Conservation (phyloP, 1,140 invertebrate species). For the Halictus rubicundus region DNA sequence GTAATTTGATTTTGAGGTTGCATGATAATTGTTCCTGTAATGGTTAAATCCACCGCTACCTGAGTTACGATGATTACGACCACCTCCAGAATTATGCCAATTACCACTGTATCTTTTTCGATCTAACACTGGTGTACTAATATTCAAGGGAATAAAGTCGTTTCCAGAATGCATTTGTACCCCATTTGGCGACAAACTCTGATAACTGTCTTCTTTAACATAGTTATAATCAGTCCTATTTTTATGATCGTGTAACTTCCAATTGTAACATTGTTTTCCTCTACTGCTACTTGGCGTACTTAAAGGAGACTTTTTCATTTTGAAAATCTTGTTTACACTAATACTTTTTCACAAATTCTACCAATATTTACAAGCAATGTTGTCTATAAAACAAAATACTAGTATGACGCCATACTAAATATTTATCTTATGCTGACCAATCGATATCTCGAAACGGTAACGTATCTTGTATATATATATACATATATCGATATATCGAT, state of each 20-base stretch:
- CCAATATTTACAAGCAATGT: conserved; percentile 40
- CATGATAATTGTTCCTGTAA: conserved; percentile 44
- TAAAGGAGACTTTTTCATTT: conserved; percentile 71
- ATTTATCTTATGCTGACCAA: not conserved
- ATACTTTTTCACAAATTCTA: not conserved
- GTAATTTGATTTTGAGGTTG: conserved; percentile 37
- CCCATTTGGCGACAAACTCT: conserved; percentile 32
- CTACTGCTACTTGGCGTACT: conserved; percentile 58
- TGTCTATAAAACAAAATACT: conserved; percentile 29
- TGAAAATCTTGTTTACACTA: conserved; percentile 1
- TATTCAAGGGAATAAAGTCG: conserved; percentile 68
- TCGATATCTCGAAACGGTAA: conserved; percentile 13
- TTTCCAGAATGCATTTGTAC: conserved; percentile 23
- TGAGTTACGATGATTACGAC: conserved; percentile 38
- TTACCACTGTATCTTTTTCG: conserved; percentile 37
- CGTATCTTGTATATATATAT: not conserved
- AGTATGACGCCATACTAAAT: not conserved
- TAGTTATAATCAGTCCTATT: conserved; percentile 55
- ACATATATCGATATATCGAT: not conserved
- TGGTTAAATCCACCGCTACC: conserved; percentile 48
- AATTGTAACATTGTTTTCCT: conserved; percentile 33
- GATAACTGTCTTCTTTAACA: conserved; percentile 30
- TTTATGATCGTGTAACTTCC: conserved; percentile 43
- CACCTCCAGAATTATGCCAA: conserved; percentile 32
- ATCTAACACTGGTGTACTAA: conserved; percentile 48